Conservation (phyloP, 2,113 vertebrate genomes). For the Gobiocypris rarus region DNA sequence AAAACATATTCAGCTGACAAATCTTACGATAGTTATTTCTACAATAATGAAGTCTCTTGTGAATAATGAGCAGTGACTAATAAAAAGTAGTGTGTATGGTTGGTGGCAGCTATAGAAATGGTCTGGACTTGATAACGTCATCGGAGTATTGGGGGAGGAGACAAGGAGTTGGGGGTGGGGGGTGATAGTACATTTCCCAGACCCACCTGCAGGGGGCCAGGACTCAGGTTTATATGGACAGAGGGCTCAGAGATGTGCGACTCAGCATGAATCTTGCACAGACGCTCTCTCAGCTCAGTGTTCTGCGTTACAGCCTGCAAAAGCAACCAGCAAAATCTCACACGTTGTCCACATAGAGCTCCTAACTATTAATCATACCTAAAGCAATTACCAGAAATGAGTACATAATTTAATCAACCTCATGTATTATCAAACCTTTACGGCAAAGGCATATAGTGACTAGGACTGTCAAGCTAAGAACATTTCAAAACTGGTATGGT, state of each 20-base stretch:
- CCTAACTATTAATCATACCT: neutral
- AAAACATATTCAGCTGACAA: neutral
- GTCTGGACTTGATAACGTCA: neutral
- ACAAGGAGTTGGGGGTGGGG: too few relatives aligned
- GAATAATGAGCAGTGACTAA: neutral
- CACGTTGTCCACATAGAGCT: neutral
- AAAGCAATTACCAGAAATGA: neutral
- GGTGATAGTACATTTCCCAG: constrained; percentile 65
- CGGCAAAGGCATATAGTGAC: neutral
- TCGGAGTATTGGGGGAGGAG: neutral
- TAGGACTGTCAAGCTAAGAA: neutral
- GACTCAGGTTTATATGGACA: constrained; percentile 81
- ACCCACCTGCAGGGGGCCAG: constrained; percentile 93
- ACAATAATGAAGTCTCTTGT: neutral
- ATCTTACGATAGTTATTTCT: neutral
- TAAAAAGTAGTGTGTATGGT: neutral
- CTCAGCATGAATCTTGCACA: constrained; percentile 95
- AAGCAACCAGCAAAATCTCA: constrained; percentile 72
- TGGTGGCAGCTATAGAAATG: neutral
- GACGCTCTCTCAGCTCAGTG: constrained; percentile 93
- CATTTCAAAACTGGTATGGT: neutral
- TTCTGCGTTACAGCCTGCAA: constrained; percentile 96
- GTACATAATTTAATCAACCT: neutral
- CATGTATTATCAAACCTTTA: neutral
- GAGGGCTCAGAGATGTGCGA: constrained; percentile 89